Evolutionary conservation across 2,113 vertebrate genomes (phyloP).

Genomic region (Corythornis cristatus): DNA sequence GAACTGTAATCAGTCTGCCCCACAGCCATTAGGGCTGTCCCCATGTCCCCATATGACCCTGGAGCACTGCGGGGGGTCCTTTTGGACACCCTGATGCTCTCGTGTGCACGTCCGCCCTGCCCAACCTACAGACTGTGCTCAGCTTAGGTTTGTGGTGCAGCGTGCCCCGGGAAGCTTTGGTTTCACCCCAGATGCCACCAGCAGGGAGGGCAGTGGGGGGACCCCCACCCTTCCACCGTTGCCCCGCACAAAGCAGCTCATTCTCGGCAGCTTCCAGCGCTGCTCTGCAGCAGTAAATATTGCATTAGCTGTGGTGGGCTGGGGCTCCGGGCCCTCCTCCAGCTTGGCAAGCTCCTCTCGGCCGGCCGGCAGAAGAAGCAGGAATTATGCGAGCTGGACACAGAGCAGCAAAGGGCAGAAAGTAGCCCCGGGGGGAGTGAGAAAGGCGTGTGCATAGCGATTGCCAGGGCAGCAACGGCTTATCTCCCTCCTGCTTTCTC

Average conservation of each 20-base stretch:
- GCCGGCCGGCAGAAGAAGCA: neutral
- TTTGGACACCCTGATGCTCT: neutral
- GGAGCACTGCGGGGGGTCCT: neutral
- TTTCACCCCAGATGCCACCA: conserved; percentile 3
- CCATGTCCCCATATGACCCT: neutral
- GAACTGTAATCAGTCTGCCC: neutral
- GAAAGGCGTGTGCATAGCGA: rapidly evolving
- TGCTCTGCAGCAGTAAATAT: conserved; percentile 35
- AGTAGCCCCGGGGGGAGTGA: neutral
- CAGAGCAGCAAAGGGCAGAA: neutral
- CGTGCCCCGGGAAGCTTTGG: neutral
- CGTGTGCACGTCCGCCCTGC: neutral
- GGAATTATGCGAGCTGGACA: neutral
- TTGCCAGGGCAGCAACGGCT: neutral
- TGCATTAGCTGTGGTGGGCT: conserved; percentile 39
- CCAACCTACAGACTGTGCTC: neutral
- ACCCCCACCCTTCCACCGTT: neutral
- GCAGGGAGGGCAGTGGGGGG: neutral
- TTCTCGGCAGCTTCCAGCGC: neutral
- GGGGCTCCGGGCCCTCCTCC: conserved; percentile 13
- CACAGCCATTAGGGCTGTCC: neutral
- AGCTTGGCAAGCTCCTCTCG: conserved; percentile 36
- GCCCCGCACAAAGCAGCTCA: conserved; percentile 16
- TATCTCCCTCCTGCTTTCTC: neutral
- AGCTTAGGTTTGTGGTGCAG: neutral